Conservation (phyloP, 2,797 vertebrate species). For the Spondyliosoma cantharus region DNA sequence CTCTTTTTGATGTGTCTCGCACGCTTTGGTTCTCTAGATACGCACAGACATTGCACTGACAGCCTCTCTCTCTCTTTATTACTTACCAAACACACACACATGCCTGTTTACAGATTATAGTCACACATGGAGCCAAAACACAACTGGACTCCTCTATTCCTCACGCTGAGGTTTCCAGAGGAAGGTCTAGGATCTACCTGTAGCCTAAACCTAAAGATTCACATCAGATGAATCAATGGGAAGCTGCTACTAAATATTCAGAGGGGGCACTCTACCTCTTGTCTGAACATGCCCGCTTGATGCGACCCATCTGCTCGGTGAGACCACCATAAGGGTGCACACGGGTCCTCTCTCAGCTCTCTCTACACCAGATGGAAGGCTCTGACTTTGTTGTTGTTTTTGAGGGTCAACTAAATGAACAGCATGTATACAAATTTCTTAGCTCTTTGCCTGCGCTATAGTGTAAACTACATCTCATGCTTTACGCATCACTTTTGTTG, state of each 20-base stretch:
- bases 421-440: constrained; percentile 40
- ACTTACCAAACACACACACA: neutral
- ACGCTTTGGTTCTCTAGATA: constrained; percentile 64
- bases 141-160: constrained; percentile 6
- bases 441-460: constrained; percentile 49
- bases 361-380: constrained; percentile 33
- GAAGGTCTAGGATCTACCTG: constrained; percentile 29
- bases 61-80: constrained; percentile 38
- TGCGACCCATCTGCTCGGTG: constrained; percentile 46
- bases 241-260: constrained; percentile 67
- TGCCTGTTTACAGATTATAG: constrained; percentile 48
- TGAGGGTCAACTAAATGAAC: constrained; percentile 9
- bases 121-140: constrained; percentile 42
- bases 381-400: neutral
- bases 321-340: constrained; percentile 29
- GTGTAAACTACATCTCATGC: constrained; percentile 36
- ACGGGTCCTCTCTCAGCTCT: constrained; percentile 21
- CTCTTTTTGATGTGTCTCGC: constrained; percentile 60
- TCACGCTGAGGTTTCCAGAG: constrained; percentile 34
- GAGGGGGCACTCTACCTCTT: constrained; percentile 69
- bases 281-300: constrained; percentile 36
- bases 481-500: constrained; percentile 43
- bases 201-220: constrained; percentile 27
- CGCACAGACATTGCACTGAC: constrained; percentile 70
- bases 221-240: constrained; percentile 30